Conservation (phyloP, 1,140 invertebrate species). For the Magallana gigas region DNA sequence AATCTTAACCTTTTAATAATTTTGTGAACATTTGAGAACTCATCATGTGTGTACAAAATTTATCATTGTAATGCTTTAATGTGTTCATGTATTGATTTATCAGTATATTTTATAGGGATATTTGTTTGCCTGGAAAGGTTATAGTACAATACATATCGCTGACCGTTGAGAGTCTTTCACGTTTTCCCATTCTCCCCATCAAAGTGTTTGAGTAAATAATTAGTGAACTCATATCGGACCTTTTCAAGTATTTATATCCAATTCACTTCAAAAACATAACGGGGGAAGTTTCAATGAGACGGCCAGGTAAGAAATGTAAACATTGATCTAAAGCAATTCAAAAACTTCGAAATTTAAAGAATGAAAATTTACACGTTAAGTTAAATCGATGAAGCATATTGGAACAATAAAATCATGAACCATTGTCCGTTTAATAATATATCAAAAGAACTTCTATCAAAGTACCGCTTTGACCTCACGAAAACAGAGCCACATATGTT, state of each 20-base stretch:
- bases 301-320: slow-evolving; percentile 25
- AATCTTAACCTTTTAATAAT: no score
- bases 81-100: no score
- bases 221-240: slow-evolving; percentile 17
- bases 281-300: slow-evolving; percentile 14
- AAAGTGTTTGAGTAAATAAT: slow-evolving; percentile 21
- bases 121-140: background rate
- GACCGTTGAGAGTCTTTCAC: background rate
- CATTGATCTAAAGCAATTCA: slow-evolving; percentile 25
- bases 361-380: slow-evolving; percentile 26
- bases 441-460: slow-evolving; percentile 10
- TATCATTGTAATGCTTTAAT: no score
- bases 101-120: no score
- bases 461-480: slow-evolving; percentile 12
- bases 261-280: slow-evolving; percentile 33
- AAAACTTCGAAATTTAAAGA: slow-evolving; percentile 22
- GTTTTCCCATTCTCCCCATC: background rate
- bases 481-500: slow-evolving; percentile 25
- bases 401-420: slow-evolving; percentile 34
- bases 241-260: slow-evolving; percentile 16
- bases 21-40: no score
- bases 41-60: no score
- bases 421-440: slow-evolving; percentile 37
- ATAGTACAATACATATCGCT: background rate
- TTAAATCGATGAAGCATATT: slow-evolving; percentile 32